Conservation (phyloP, 2,888 invertebrate genomes). For the Myopa tessellatipennis region DNA sequence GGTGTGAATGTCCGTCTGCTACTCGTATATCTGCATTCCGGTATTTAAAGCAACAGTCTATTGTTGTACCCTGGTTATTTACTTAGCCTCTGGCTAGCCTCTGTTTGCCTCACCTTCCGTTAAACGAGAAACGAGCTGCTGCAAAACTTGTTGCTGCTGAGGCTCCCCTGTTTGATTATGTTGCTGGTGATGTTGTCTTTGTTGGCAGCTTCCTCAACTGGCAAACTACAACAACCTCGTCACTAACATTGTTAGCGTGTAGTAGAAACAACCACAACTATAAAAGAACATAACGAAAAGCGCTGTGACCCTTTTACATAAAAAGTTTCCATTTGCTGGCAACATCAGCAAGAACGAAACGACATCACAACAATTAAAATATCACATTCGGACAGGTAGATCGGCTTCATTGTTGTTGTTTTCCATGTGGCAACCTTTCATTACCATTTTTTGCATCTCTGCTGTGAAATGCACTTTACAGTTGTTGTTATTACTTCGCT, state of each 20-base stretch:
- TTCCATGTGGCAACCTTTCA: slow-evolving; percentile 32
- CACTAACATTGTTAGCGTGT: neutral
- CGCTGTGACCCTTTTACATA: too few relatives aligned
- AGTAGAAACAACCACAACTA: neutral
- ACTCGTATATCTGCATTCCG: neutral
- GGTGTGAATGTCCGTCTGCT: neutral
- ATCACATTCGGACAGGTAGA: neutral
- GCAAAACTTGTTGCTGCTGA: too few relatives aligned
- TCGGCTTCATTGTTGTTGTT: neutral
- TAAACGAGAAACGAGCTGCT: neutral
- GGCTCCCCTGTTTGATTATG: neutral
- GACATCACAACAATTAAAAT: slow-evolving; percentile 1
- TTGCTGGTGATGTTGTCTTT: neutral
- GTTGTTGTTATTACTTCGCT: slow-evolving; percentile 39
- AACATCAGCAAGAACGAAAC: slow-evolving; percentile 1
- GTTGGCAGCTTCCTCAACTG: slow-evolving; percentile 4
- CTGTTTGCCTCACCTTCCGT: neutral
- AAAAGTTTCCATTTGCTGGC: neutral
- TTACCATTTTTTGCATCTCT: slow-evolving; percentile 11
- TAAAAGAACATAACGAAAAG: neutral
- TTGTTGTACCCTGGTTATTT: neutral
- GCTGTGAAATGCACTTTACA: slow-evolving; percentile 30
- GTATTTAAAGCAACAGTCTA: neutral
- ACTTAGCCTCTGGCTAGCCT: neutral
- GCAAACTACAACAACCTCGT: neutral